phyloP scores from a whole-genome alignment of 2,888 invertebrate species.

The Thymelicus sylvestris region DNA sequence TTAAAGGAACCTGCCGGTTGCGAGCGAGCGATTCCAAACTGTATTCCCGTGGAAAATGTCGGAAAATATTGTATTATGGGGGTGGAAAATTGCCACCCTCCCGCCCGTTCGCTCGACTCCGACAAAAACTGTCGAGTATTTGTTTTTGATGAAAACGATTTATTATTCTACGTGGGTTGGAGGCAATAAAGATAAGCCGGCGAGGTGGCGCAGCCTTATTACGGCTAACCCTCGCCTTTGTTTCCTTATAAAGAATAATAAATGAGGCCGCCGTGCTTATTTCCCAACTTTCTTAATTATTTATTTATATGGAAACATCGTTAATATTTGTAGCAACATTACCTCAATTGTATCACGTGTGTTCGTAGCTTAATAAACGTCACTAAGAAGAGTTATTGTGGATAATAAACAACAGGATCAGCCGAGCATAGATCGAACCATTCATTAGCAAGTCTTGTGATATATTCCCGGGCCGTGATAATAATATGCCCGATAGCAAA shows the following conservation, averaged over 20 bases:
- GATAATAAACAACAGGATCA: constrained; percentile 37
- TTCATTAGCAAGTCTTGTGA: constrained; percentile 37
- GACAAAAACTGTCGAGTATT: constrained; percentile 86
- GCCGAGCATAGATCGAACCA: constrained; percentile 23
- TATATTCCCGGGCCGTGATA: constrained; percentile 35
- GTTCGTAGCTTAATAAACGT: constrained; percentile 18
- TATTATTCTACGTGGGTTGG: constrained; percentile 86
- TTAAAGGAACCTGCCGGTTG: constrained; percentile 84
- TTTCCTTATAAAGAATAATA: constrained; percentile 86
- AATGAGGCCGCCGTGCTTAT: constrained; percentile 83
- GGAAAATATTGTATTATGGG: constrained; percentile 85
- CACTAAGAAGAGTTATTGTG: constrained; percentile 31
- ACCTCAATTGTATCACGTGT: constrained; percentile 36
- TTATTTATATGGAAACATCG: constrained; percentile 81
- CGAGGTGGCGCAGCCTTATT: constrained; percentile 85
- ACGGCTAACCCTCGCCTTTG: constrained; percentile 85
- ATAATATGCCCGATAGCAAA: constrained; percentile 35
- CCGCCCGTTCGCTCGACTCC: constrained; percentile 82
- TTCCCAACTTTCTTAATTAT: constrained; percentile 83
- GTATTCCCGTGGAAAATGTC: constrained; percentile 85
- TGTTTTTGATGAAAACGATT: constrained; percentile 86
- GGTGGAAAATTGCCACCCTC: constrained; percentile 84
- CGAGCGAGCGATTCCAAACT: constrained; percentile 84
- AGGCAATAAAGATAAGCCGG: constrained; percentile 85
- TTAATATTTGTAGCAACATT: constrained; percentile 72